A percentile compares a stretch with the other conserved stretches of the same genome.
phyloP scores from a whole-genome alignment of 2,888 invertebrate species.

The Amiota communis region DNA sequence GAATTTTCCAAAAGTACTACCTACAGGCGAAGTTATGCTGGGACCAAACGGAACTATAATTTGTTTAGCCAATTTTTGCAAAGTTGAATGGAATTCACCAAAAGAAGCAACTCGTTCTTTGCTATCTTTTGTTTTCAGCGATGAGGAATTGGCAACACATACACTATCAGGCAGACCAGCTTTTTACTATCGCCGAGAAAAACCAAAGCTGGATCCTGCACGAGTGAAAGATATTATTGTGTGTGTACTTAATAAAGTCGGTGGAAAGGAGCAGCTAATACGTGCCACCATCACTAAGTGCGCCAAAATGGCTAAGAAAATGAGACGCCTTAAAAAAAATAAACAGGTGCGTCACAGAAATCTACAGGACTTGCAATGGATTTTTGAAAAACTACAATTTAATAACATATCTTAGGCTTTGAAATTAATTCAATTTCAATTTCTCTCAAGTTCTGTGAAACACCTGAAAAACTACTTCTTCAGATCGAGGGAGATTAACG shows the following conservation, averaged over 20 bases:
- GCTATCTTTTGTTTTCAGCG: slow-evolving; percentile 75
- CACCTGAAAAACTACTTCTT: too few relatives aligned
- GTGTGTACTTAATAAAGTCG: slow-evolving; percentile 74
- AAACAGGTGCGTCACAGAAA: too few relatives aligned
- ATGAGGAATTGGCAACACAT: slow-evolving; percentile 60
- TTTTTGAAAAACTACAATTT: too few relatives aligned
- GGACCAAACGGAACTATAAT: slow-evolving; percentile 72
- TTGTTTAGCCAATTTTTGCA: slow-evolving; percentile 65
- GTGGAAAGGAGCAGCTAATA: slow-evolving; percentile 75
- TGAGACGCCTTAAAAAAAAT: too few relatives aligned
- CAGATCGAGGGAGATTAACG: too few relatives aligned
- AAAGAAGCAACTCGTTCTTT: slow-evolving; percentile 76
- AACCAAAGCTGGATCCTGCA: slow-evolving; percentile 73
- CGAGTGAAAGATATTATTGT: slow-evolving; percentile 76
- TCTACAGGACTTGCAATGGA: too few relatives aligned
- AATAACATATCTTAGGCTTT: too few relatives aligned
- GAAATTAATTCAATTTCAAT: too few relatives aligned
- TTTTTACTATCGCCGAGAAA: slow-evolving; percentile 57
- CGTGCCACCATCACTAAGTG: slow-evolving; percentile 75
- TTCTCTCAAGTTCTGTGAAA: too few relatives aligned
- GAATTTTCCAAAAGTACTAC: too few relatives aligned
- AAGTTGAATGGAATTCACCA: slow-evolving; percentile 75
- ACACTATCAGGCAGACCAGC: slow-evolving; percentile 77
- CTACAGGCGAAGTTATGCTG: slow-evolving; percentile 17
- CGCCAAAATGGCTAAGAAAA: too few relatives aligned